phyloP scores from a whole-genome alignment of 1,140 invertebrate genomes.

The Drosophila kepulauana region DNA sequence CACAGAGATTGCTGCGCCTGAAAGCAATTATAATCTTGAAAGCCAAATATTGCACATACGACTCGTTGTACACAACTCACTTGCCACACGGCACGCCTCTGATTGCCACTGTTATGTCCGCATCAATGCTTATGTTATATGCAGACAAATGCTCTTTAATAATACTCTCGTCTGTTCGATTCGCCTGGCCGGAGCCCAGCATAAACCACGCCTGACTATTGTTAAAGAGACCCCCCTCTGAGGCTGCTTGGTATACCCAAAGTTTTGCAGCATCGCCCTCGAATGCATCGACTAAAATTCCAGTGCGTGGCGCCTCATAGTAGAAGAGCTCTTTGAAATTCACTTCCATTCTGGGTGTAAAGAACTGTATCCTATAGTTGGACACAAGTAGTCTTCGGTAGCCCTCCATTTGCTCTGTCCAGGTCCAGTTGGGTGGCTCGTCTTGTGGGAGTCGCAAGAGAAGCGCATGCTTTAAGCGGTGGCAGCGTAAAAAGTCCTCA shows the following conservation, averaged over 20 bases:
- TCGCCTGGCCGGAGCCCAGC: slow-evolving; percentile 27
- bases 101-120: slow-evolving; percentile 69
- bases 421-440: slow-evolving; percentile 8
- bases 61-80: background rate
- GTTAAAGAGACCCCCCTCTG: slow-evolving; percentile 61
- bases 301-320: slow-evolving; percentile 62
- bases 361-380: slow-evolving; percentile 74
- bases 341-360: slow-evolving; percentile 35
- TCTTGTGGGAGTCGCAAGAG: slow-evolving; percentile 33
- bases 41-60: slow-evolving; percentile 5
- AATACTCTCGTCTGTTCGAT: slow-evolving; percentile 28
- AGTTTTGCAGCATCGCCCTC: slow-evolving; percentile 25
- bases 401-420: slow-evolving; percentile 42
- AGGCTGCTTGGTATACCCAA: slow-evolving; percentile 41
- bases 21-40: slow-evolving; percentile 1
- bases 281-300: slow-evolving; percentile 48
- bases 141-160: slow-evolving; percentile 52
- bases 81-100: slow-evolving; percentile 12
- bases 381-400: slow-evolving; percentile 53
- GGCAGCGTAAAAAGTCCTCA: slow-evolving; percentile 63
- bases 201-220: slow-evolving; percentile 69
- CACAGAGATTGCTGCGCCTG: slow-evolving; percentile 10
- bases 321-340: slow-evolving; percentile 62
- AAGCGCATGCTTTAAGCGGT: slow-evolving; percentile 63
- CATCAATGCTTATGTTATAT: slow-evolving; percentile 65